A percentile compares a stretch with the other conserved stretches of the same genome.
These are phyloP conservation scores for Rhingia campestris DNA, from an alignment of 2,888 invertebrate genomes.

Conservation along the genomic window DNA sequence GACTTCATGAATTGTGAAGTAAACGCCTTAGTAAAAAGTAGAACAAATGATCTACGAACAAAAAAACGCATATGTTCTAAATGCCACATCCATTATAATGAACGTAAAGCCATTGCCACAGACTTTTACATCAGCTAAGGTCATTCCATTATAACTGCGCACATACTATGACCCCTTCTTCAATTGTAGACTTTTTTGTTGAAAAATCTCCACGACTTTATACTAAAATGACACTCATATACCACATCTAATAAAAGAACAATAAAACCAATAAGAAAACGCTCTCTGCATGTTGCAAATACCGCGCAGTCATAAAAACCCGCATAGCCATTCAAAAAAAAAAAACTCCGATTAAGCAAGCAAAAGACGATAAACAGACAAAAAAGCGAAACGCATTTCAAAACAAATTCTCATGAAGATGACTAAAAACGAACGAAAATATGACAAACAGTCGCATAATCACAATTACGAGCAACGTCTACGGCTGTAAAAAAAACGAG, in stretches of 20 bases:
- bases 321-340: constrained; percentile 30
- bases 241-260: constrained; percentile 48
- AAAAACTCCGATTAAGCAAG: constrained; percentile 43
- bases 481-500: constrained; percentile 22
- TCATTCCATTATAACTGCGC: constrained; percentile 4
- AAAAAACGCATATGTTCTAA: no score
- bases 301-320: constrained; percentile 37
- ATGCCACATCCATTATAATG: no score
- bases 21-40: no score
- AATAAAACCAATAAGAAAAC: constrained; percentile 31
- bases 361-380: constrained; percentile 20
- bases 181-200: constrained; percentile 1
- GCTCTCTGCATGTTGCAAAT: constrained; percentile 47
- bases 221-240: constrained; percentile 41
- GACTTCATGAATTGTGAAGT: no score
- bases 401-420: constrained; percentile 70
- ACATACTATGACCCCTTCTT: background rate
- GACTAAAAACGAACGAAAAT: constrained; percentile 36
- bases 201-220: constrained; percentile 7
- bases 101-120: background rate
- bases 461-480: constrained; percentile 40
- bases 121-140: constrained; percentile 12
- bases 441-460: constrained; percentile 56
- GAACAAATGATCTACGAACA: no score
- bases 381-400: constrained; percentile 58